Evolutionary conservation across 2,888 invertebrate species (phyloP).

Genomic region (Hymenopus coronatus): DNA sequence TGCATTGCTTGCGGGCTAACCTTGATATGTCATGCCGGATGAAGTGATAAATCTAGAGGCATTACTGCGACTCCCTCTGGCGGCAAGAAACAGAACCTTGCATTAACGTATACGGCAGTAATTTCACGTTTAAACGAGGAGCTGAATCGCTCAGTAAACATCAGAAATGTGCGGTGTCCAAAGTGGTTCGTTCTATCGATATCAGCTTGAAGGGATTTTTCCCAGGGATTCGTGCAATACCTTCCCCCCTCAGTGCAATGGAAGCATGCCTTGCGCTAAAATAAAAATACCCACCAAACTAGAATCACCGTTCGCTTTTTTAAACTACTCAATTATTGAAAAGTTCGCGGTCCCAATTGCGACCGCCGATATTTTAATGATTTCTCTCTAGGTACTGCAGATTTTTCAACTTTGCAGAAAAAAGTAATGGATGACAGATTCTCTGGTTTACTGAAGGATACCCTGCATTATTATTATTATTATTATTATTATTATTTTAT

Average conservation of each 20-base stretch:
- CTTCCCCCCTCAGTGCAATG: neutral
- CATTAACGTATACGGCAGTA: neutral
- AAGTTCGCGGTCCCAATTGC: too few species aligned
- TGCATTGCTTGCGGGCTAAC: neutral
- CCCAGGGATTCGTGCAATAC: neutral
- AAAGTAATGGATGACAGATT: too few species aligned
- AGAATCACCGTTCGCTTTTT: too few species aligned
- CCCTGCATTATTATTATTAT: too few species aligned
- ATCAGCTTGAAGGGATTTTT: neutral
- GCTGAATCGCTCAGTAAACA: neutral
- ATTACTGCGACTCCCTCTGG: too few species aligned
- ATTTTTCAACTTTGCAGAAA: too few species aligned
- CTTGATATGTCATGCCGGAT: neutral
- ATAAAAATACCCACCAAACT: neutral
- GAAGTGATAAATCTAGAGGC: too few species aligned
- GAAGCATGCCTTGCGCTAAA: neutral
- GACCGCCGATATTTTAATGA: too few species aligned
- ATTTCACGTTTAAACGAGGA: neutral
- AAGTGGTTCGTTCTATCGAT: neutral
- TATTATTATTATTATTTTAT: too few species aligned
- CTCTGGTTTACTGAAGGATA: too few species aligned
- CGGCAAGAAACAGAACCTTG: neutral
- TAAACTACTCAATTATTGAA: too few species aligned
- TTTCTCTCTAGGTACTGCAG: too few species aligned
- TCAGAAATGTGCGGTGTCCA: neutral